These are phyloP conservation scores for Chrysopa pallens DNA, from an alignment of 1,140 invertebrate species.

Conservation along the genomic window DNA sequence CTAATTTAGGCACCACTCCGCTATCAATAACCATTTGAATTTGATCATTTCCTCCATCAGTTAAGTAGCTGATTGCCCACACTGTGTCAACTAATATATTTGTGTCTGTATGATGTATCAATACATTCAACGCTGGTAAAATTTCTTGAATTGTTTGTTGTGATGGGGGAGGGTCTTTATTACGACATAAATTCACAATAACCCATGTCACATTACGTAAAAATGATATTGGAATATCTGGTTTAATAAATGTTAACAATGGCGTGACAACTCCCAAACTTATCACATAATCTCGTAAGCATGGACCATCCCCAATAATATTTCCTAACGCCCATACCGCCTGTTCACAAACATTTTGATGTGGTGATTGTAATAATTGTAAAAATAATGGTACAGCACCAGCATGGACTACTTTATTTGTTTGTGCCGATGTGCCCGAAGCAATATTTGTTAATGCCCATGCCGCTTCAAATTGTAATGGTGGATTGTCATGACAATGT, in stretches of 20 bases:
- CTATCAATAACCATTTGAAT: conserved; percentile 98
- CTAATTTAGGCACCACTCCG: conserved; percentile 82
- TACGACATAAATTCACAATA: conserved; percentile 91
- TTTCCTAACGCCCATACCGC: conserved; percentile 96
- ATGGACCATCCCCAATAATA: conserved; percentile 85
- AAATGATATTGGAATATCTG: conserved; percentile 83
- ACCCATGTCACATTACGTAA: conserved; percentile 96
- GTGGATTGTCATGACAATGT: conserved; percentile 68
- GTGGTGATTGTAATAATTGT: conserved; percentile 71
- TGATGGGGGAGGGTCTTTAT: conserved; percentile 84
- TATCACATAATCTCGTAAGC: conserved; percentile 81
- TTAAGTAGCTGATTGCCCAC: conserved; percentile 97
- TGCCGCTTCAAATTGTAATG: conserved; percentile 94
- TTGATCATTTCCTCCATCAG: conserved; percentile 95
- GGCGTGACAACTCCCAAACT: conserved; percentile 77
- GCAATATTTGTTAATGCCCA: conserved; percentile 99
- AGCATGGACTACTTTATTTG: conserved; percentile 83
- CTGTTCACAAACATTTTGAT: conserved; percentile 97
- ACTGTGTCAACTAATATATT: conserved; percentile 97
- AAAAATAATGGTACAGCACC: conserved; percentile 93
- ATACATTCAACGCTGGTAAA: conserved; percentile 79
- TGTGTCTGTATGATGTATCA: conserved; percentile 90
- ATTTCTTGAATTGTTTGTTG: conserved; percentile 78
- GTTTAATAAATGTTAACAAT: conserved; percentile 77
- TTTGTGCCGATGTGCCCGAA: conserved; percentile 90